Evolutionary conservation across 2,797 vertebrate genomes (phyloP).

Genomic region (Tapirus indicus): DNA sequence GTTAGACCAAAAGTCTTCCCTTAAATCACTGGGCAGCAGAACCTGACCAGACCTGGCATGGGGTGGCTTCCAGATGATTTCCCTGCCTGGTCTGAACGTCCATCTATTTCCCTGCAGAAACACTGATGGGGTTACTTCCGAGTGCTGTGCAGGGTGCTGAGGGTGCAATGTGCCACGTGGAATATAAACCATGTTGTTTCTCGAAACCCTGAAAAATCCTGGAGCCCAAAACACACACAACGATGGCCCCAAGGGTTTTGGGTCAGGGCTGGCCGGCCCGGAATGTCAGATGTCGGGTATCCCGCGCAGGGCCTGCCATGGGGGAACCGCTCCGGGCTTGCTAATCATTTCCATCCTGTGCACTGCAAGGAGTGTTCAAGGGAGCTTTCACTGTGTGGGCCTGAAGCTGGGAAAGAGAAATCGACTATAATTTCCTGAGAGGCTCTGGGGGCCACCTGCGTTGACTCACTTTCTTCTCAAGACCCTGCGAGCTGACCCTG

Average conservation of each 20-base stretch:
- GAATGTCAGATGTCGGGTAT: not conserved
- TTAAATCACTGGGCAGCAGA: not conserved
- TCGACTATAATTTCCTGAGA: not conserved
- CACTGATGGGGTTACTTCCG: not conserved
- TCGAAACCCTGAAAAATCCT: not conserved
- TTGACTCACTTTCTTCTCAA: not conserved
- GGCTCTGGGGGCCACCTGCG: fast-evolving
- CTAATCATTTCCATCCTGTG: not conserved
- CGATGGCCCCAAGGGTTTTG: not conserved
- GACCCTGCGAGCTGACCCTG: not conserved
- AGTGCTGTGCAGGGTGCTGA: not conserved
- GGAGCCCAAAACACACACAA: not conserved
- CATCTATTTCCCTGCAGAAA: not conserved
- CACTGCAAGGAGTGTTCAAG: not conserved
- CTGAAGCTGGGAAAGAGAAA: not conserved
- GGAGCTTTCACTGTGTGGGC: not conserved
- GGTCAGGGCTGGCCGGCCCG: not conserved
- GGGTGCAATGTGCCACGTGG: not conserved
- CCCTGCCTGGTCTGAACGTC: not conserved
- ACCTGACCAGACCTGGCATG: not conserved
- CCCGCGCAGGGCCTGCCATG: fast-evolving
- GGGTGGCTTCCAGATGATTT: too few species aligned
- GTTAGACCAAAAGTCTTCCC: not conserved
- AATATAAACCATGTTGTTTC: not conserved
- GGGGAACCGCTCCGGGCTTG: too few species aligned